Evolutionary conservation across 2,113 vertebrate genomes (phyloP).

Genomic region (Bambusicola thoracicus): DNA sequence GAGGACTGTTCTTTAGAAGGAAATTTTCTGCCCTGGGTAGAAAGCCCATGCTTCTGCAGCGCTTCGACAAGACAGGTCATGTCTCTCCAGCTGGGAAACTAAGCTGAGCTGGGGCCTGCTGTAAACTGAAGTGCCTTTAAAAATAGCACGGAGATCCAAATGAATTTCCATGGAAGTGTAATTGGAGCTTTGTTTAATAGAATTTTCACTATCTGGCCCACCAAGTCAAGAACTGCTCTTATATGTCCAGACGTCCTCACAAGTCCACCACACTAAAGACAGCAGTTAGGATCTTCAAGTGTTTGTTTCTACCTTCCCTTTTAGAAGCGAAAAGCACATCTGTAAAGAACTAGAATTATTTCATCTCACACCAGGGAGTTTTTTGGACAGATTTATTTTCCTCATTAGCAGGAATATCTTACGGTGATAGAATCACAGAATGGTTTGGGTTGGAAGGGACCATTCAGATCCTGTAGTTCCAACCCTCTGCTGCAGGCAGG

Average conservation of each 20-base stretch:
- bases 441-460: no score
- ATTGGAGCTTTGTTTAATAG: neutral
- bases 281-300: neutral
- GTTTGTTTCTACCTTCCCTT: neutral
- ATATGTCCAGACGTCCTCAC: neutral
- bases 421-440: no score
- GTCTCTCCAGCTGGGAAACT: neutral
- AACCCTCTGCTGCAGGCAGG: no score
- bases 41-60: neutral
- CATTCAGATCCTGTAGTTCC: no score
- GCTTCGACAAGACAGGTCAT: neutral
- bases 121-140: conserved; percentile 4
- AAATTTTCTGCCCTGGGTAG: neutral
- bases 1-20: neutral
- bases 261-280: neutral
- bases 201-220: neutral
- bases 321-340: neutral
- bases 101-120: conserved; percentile 4
- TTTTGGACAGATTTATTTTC: neutral
- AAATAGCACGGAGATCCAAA: conserved; percentile 8
- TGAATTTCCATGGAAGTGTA: conserved; percentile 6
- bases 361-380: neutral
- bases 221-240: neutral
- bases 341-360: neutral
- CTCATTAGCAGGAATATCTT: neutral